Base-by-base conservation (phyloP, 2,888 invertebrate species). In the Spodoptera exigua region DNA sequence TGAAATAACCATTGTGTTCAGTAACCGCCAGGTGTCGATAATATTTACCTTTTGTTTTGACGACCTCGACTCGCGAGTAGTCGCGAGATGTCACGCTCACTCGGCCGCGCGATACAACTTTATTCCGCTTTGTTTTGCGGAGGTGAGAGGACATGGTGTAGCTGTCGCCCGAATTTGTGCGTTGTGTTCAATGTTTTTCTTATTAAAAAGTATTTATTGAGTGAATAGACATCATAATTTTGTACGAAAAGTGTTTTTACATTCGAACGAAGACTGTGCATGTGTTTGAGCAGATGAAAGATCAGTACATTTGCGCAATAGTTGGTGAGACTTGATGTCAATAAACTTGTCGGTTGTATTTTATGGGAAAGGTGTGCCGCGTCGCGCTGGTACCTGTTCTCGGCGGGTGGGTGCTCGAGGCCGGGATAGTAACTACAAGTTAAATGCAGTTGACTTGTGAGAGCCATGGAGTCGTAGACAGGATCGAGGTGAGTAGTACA, bases 121-220 rank as follows among this genome's bases (percentile, higher is more conserved):
- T 82, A 84, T 93, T 93, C 94, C 94, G 93, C 94, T 94, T 94
- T 93, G 94, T 94, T 94, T 93, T 92, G 94, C 93, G 92, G 93
- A 92, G 92, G 89, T 87, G 90, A 90, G 86, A 89, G 90, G 91
- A 90, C 92, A 84, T 85, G 66, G 79, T 80, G 82, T 77, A 37
- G 63, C 74, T 66, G 67, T 74, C 70, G 80, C 76, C 78, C 69
- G 80, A 74, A 70, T 84, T 81, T 66, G 79, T 81, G 78, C 71
- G 80, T 88, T 87, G 87, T 89, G 88, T 90, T 89, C 84, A 89
- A 91, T 92, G 92, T 92, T 93, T 92, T 90, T 88, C 83, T 84
- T 85, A 70, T 74, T 84, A 76, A 77, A 82, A 81, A 81, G 78
- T 83, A 84, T 86, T 88, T 89, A 83, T 87, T 89, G 83, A 85